Base-by-base conservation (phyloP, 2,888 invertebrate genomes). In the Euzetes globulus region DNA sequence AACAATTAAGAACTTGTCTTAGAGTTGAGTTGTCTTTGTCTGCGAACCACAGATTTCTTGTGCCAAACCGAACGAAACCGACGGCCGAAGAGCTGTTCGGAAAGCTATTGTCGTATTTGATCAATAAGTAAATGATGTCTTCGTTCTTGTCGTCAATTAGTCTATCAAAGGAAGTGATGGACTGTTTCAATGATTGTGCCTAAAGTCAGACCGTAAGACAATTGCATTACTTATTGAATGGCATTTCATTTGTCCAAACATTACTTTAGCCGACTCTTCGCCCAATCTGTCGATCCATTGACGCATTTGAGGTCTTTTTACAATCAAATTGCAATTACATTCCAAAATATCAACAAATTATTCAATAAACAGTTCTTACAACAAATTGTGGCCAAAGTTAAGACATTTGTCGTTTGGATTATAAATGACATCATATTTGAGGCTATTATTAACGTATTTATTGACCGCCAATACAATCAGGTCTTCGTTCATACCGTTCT, bases 171-270 rank as follows among this genome's bases (percentile, higher is more conserved):
- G 71, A 60, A 52, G 76, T 76, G 6, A 76, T 76, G 15, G 76
- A 74, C 37, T 55, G 63, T n/a, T 74, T 75, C 29, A 76, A 27
- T 25, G 55, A 45, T 68, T 76, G 76, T 25, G 74, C 76, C 52
- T 74, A 22, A 72, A 72, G 29, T n/a, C 7, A 22, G 19, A 19
- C 7, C n/a, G 37, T 11, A 37, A 33, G 9, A 55, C 11, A 25
- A 50, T 41, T 41, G 17, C 65, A 68, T n/a, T 6, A 52, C 6
- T 71, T 71, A 11, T 33, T 63, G 15, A 29, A 60, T 5, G 29
- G 19, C 22, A 13, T 27, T 68, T 37, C 19, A 22, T 9, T n/a
- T 5, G n/a, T 6, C 22, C 22, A n/a, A 5, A 41, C 68, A 68
- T 1, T 63, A 72, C 72, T 37, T 68, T 50, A 11, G 76, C 75